phyloP scores from a whole-genome alignment of 2,113 vertebrate species.

The Mormyrus lacerda region DNA sequence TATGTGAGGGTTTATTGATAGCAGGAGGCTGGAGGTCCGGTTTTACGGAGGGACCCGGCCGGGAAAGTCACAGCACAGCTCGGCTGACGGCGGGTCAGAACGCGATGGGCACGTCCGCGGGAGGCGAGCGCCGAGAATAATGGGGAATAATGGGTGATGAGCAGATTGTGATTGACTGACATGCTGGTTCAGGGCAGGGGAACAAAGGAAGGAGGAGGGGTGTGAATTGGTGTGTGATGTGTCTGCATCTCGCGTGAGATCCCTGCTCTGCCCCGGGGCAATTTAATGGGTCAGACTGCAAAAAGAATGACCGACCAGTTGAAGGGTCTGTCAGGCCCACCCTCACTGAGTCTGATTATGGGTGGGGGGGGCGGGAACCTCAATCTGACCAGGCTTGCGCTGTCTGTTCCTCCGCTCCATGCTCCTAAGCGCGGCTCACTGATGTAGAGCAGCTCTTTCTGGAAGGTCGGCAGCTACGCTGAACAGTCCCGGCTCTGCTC shows the following conservation, averaged over 20 bases:
- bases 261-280: slow-evolving; percentile 26
- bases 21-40: not conserved
- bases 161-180: not conserved
- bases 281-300: slow-evolving; percentile 51
- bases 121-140: not conserved
- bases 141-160: not conserved
- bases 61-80: not conserved
- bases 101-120: not conserved
- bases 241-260: slow-evolving; percentile 19
- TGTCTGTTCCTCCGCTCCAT: not conserved
- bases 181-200: not conserved
- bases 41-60: not conserved
- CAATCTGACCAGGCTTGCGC: not conserved
- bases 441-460: not conserved
- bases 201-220: not conserved
- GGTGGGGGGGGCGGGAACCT: not conserved
- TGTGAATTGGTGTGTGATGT: slow-evolving; percentile 3
- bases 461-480: not conserved
- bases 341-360: not conserved
- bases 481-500: not conserved
- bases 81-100: not conserved
- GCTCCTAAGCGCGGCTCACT: not conserved
- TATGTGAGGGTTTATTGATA: not conserved
- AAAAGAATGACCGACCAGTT: slow-evolving; percentile 23
- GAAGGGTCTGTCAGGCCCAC: slow-evolving; percentile 19